Percentiles rank a stretch among this genome's conserved stretches.
These are phyloP conservation scores for Punctoribates punctum DNA, from an alignment of 2,888 invertebrate species.

Conservation along the genomic window DNA sequence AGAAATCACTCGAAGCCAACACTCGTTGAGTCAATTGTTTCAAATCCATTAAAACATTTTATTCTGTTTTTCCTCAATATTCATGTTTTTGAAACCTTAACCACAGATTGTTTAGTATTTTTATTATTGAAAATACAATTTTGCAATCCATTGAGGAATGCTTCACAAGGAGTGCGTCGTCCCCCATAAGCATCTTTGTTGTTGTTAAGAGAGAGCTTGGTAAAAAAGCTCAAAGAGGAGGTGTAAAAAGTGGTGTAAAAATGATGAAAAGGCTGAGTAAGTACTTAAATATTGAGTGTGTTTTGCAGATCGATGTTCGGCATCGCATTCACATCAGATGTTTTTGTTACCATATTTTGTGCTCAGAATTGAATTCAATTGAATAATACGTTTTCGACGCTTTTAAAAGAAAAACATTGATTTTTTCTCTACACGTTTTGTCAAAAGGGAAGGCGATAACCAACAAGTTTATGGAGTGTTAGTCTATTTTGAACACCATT, in stretches of 20 bases:
- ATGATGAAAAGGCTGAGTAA: slow-evolving; percentile 8
- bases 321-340: slow-evolving; percentile 2
- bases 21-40: too few species aligned
- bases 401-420: slow-evolving; percentile 31
- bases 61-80: too few species aligned
- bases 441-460: background rate
- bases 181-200: too few species aligned
- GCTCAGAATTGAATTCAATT: slow-evolving; percentile 17
- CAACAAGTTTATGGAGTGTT: slow-evolving; percentile 21
- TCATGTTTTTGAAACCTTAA: too few species aligned
- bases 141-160: too few species aligned
- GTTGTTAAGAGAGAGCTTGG: background rate
- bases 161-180: too few species aligned
- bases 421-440: slow-evolving; percentile 11
- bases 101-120: too few species aligned
- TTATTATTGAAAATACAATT: too few species aligned
- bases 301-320: slow-evolving; percentile 17
- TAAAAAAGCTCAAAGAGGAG: background rate
- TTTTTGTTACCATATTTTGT: slow-evolving; percentile 28
- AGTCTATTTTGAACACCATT: background rate
- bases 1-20: too few species aligned
- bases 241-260: slow-evolving; percentile 10
- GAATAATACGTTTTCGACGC: slow-evolving; percentile 9
- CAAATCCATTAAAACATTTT: too few species aligned
- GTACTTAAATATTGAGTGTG: background rate